phyloP scores from a whole-genome alignment of 2,888 invertebrate genomes.

The Metacarcinus magister region DNA sequence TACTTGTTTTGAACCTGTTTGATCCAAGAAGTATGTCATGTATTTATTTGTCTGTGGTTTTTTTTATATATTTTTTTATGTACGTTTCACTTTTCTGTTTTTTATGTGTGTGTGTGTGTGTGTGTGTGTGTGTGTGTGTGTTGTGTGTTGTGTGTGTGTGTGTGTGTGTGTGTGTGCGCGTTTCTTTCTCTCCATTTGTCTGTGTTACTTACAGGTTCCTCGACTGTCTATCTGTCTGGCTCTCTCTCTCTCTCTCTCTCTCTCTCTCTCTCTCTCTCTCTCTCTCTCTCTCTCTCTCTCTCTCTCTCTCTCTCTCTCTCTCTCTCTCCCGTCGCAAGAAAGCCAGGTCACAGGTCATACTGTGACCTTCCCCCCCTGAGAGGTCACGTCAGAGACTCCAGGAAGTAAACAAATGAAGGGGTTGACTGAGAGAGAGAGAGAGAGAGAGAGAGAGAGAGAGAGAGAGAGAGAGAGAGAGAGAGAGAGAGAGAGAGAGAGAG shows the following conservation, averaged over 20 bases:
- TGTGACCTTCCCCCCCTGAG: not conserved
- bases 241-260: too few relatives aligned
- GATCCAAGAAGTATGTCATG: not conserved
- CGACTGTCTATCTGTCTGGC: not conserved
- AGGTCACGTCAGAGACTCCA: not conserved
- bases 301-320: conserved; percentile 26
- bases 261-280: conserved; percentile 19
- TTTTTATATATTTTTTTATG: not conserved
- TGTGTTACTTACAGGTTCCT: too few relatives aligned
- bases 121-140: too few relatives aligned
- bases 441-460: conserved; percentile 26
- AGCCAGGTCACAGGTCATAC: not conserved
- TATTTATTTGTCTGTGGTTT: too few relatives aligned
- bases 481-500: not conserved
- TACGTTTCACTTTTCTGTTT: not conserved
- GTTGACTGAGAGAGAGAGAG: not conserved
- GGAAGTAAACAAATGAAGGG: not conserved
- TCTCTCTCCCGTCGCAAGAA: not conserved
- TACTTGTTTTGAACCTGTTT: not conserved
- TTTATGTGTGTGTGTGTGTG: not conserved
- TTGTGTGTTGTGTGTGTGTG: too few relatives aligned
- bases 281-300: conserved; percentile 26
- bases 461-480: conserved; percentile 26
- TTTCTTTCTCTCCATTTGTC: too few relatives aligned
- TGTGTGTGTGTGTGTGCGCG: too few relatives aligned